Evolutionary conservation across 2,797 vertebrate species (phyloP).

Genomic region (Acanthornis magna): DNA sequence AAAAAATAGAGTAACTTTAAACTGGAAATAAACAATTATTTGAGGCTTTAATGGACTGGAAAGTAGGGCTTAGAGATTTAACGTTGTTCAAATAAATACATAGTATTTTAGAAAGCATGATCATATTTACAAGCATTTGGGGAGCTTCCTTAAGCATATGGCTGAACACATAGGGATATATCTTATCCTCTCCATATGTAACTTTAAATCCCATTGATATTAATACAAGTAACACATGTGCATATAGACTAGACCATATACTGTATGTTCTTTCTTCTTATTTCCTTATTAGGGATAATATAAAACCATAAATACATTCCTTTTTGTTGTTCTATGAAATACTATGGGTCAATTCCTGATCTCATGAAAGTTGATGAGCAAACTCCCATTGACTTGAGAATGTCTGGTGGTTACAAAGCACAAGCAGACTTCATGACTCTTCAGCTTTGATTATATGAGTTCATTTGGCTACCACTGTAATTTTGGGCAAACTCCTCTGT

Average conservation of each 20-base stretch:
- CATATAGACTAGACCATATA: background rate
- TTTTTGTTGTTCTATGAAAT: conserved; percentile 30
- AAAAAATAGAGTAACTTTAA: conserved; percentile 44
- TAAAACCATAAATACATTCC: conserved; percentile 46
- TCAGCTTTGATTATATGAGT: background rate
- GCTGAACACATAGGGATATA: conserved; percentile 45
- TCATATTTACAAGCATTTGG: conserved; percentile 62
- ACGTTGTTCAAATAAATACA: conserved; percentile 18
- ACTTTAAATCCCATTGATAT: conserved; percentile 31
- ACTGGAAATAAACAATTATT: conserved; percentile 64
- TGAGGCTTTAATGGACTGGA: conserved; percentile 64
- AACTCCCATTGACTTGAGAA: background rate
- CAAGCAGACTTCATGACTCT: background rate
- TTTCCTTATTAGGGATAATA: conserved; percentile 49
- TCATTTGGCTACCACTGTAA: background rate
- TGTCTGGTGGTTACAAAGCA: background rate
- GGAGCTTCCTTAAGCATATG: conserved; percentile 51
- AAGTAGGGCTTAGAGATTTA: conserved; percentile 58
- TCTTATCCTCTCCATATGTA: conserved; percentile 53
- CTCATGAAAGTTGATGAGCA: background rate
- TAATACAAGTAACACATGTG: conserved; percentile 63
- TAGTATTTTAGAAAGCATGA: conserved; percentile 27
- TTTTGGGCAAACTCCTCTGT: background rate
- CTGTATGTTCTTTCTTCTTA: conserved; percentile 26
- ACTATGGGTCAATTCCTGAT: background rate